Base-by-base conservation (phyloP, 2,113 vertebrate genomes). In the Cyprinodon variegatus region DNA sequence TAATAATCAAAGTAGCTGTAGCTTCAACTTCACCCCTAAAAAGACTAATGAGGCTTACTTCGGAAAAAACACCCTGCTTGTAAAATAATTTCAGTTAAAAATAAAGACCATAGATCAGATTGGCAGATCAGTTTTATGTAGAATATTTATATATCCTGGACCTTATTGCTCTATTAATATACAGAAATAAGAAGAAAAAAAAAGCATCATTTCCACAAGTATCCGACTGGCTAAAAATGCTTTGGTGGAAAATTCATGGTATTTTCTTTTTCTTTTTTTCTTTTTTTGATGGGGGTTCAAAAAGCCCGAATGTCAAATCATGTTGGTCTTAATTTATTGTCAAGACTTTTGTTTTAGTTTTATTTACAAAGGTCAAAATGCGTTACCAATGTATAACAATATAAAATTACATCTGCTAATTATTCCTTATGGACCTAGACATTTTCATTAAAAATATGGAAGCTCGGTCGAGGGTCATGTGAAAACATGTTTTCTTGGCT, bases 401-500 rank as follows among this genome's bases (percentile, higher is more conserved):
- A 20, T 53, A 8, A 53, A 20, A 20, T 17, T 53, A 53, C 50
- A 53, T 53, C 50, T 17, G 9, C 11, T 29, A 61, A 61, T 61
- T 37, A 37, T 61, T 36, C 4, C 60, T 61, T 37, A 37, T 13
- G 38, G 38, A 41, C 10, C 43, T 48, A 48, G 39, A 70, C 1
- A 57, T 9, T 57, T 73, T 77, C 8, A 4, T 63, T 17, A 57
- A 0, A 64, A 57, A 59, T 9, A 53, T 4, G 3, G 36, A 11
- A 15, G 17, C 65, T 64, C 0, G 29, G 5, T 50, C 12, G 1
- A 61, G 11, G 38, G 61, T n/a, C 68, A 45, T 73, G 67, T 62
- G 72, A 77, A 74, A 76, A 63, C 3, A 13, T 62, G 4, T 9
- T 63, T 20, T 50, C 65, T 61, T 7, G 14, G 11, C 13, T 65